Evolutionary conservation across 2,797 vertebrate species (phyloP), one percentile per base, ranked within the genome.

Genomic region (Anguilla obscura): DNA sequence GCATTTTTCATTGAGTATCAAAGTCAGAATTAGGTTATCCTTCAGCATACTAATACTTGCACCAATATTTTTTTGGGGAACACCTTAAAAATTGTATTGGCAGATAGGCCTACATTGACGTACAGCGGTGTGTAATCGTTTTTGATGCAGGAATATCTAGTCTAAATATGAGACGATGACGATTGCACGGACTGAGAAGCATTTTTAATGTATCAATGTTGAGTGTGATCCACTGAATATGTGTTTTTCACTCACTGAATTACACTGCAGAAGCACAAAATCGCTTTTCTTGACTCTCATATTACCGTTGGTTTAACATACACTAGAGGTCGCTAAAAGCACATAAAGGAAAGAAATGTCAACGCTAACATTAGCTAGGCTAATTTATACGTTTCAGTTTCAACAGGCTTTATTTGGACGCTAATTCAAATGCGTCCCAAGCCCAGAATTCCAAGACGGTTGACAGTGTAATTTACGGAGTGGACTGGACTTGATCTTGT

Each of bases 321-420:
- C 82, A 18, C 82, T 56, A 84, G 82, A 84, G 82, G 82, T 84
- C 82, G 16, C 82, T 84, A 56, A 54, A 84, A 16, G 1, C 24
- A 36, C 82, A 45, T 33, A 27, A 10, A 14, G 80, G 6, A 84
- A 45, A 18, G 71, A 50, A 10, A 7, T 10, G 50, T 7, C 7
- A 7, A 52, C 5, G 40, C 74, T 16, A 36, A 21, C 16, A 16
- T 36, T 40, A 5, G 33, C 74, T 40, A 21, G 74, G 33, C 36
- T 40, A 79, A 79, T 45, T 3, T 79, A 79, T 40, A 45, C 30
- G 16, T 79, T 36, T 66, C 6, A 27, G 16, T 79, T 36, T 66
- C 6, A 27, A 24, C 24, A 79, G 33, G 74, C 30, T 79, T 45
- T 71, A 71, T 76, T n/a, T 82, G 79, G 79, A 80, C 76, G 9